Conservation (phyloP, 2,888 invertebrate species). For the Adela reaumurella region DNA sequence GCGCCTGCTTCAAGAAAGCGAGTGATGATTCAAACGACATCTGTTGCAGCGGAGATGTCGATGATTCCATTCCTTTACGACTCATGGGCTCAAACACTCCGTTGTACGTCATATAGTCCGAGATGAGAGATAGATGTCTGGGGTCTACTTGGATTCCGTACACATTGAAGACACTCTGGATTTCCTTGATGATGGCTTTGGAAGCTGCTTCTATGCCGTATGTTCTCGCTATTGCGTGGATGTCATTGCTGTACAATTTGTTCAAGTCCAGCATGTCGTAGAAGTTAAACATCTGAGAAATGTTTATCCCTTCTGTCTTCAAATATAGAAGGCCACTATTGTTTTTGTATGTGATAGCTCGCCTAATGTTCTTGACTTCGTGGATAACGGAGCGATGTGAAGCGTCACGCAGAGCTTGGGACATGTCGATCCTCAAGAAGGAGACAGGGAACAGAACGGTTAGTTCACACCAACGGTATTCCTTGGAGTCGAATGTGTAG, state of each 20-base stretch:
- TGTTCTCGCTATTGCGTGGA: slow-evolving; percentile 82
- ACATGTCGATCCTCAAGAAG: slow-evolving; percentile 63
- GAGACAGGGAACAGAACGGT: slow-evolving; percentile 63
- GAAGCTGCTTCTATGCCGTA: slow-evolving; percentile 97
- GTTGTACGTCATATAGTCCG: slow-evolving; percentile 97
- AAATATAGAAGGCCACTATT: slow-evolving; percentile 61
- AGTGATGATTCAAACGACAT: slow-evolving; percentile 97
- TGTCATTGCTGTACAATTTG: slow-evolving; percentile 87
- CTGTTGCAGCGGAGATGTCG: slow-evolving; percentile 93
- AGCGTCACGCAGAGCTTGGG: slow-evolving; percentile 66
- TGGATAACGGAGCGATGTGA: slow-evolving; percentile 73
- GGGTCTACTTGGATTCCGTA: slow-evolving; percentile 96
- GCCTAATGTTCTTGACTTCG: slow-evolving; percentile 74
- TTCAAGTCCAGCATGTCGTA: slow-evolving; percentile 74
- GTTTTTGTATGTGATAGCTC: slow-evolving; percentile 77
- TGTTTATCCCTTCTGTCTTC: slow-evolving; percentile 95
- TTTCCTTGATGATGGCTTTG: slow-evolving; percentile 88
- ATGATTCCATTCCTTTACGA: slow-evolving; percentile 83
- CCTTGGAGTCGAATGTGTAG: slow-evolving; percentile 73
- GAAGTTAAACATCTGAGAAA: slow-evolving; percentile 85
- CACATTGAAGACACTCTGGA: slow-evolving; percentile 92
- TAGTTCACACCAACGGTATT: slow-evolving; percentile 82
- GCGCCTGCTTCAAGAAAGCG: slow-evolving; percentile 77
- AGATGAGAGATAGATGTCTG: slow-evolving; percentile 86
- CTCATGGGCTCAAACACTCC: slow-evolving; percentile 89